Evolutionary conservation across 2,888 invertebrate genomes (phyloP).

Genomic region (Zele albiditarsus): DNA sequence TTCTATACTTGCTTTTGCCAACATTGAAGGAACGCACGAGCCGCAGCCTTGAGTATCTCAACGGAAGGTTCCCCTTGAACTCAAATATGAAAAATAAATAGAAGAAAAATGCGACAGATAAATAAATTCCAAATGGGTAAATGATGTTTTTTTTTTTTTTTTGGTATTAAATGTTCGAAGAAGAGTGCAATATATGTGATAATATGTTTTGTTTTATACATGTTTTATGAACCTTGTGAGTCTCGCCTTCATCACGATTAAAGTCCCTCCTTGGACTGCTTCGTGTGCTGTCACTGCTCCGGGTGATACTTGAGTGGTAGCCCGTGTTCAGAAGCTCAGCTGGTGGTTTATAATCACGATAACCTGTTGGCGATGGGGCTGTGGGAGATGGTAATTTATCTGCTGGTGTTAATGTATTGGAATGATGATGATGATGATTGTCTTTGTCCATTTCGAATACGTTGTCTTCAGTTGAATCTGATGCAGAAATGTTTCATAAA

Average conservation of each 20-base stretch:
- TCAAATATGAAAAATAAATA: conserved; percentile 15
- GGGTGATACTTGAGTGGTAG: conserved; percentile 56
- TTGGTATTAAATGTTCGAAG: not conserved
- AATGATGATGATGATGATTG: conserved; percentile 9
- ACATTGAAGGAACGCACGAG: conserved; percentile 20
- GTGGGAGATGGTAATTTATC: conserved; percentile 51
- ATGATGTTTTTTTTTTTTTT: not conserved
- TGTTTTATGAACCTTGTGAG: conserved; percentile 63
- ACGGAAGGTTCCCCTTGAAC: not conserved
- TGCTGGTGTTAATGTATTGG: conserved; percentile 45
- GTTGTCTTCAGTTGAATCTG: conserved; percentile 81
- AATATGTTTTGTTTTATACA: not conserved
- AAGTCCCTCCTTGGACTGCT: conserved; percentile 34
- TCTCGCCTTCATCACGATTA: conserved; percentile 47
- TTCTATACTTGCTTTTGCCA: conserved; percentile 52
- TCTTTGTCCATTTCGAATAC: conserved; percentile 82
- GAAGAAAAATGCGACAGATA: not conserved
- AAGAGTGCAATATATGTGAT: not conserved
- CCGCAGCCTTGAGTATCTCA: conserved; percentile 32
- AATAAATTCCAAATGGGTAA: not conserved
- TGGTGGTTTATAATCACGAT: conserved; percentile 85
- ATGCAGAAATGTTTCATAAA: no score
- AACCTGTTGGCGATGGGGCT: conserved; percentile 85
- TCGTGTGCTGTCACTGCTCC: conserved; percentile 47
- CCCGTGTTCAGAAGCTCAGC: conserved; percentile 76